phyloP scores from a whole-genome alignment of 2,113 vertebrate genomes.

The Gila orcuttii region DNA sequence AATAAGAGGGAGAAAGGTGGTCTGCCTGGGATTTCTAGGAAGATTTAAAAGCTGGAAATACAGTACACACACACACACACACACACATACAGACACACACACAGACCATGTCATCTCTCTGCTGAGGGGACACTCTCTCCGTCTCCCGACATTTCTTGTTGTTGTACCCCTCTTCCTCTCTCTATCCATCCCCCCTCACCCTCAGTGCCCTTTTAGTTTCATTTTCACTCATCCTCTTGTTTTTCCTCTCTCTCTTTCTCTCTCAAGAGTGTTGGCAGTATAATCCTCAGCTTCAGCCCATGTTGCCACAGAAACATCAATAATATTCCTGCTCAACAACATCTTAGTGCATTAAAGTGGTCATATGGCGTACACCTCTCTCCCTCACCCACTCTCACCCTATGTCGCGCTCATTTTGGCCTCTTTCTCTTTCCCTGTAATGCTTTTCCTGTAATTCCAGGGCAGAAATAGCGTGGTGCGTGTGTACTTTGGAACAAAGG shows the following conservation, averaged over 20 bases:
- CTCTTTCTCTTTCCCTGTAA: conserved; percentile 58
- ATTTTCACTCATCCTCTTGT: conserved; percentile 55
- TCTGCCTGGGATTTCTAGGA: conserved; percentile 30
- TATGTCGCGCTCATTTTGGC: conserved; percentile 25
- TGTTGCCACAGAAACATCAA: conserved; percentile 86
- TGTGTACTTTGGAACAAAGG: conserved; percentile 23
- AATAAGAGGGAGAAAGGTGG: conserved; percentile 50
- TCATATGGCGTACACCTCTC: conserved; percentile 66
- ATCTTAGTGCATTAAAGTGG: conserved; percentile 82
- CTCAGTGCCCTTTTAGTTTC: conserved; percentile 55
- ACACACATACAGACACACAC: neutral
- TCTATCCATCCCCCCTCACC: conserved; percentile 42
- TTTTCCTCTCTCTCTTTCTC: conserved; percentile 53
- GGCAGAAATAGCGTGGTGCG: conserved; percentile 59
- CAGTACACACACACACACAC: neutral
- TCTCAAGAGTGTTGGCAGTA: conserved; percentile 63
- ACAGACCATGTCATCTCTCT: conserved; percentile 2
- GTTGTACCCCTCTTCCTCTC: conserved; percentile 61
- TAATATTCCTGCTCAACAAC: conserved; percentile 82
- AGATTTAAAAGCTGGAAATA: conserved; percentile 25
- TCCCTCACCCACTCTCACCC: conserved; percentile 37
- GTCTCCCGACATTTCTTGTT: conserved; percentile 11
- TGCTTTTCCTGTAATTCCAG: conserved; percentile 62
- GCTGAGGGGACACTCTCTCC: neutral
- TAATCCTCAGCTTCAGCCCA: conserved; percentile 77